Conservation (phyloP, 1,140 invertebrate genomes). For the Protaetia brevitarsis region DNA sequence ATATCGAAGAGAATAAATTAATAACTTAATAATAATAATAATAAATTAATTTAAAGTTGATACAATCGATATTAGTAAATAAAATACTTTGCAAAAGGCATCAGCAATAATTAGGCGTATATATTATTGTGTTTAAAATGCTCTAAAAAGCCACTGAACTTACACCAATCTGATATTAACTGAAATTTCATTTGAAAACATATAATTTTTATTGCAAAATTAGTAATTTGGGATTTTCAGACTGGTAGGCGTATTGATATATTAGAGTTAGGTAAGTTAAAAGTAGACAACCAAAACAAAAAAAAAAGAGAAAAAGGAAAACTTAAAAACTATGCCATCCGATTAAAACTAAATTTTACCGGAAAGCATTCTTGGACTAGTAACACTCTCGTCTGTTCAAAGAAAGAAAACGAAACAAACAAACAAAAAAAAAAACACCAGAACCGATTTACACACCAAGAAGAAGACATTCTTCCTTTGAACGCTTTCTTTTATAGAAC, state of each 20-base stretch:
- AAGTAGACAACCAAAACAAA: neutral
- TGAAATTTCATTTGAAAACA: too few relatives aligned
- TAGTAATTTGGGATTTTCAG: neutral
- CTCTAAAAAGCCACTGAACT: too few relatives aligned
- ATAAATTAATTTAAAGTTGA: neutral
- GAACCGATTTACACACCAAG: too few relatives aligned
- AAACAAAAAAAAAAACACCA: too few relatives aligned
- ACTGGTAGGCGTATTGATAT: neutral
- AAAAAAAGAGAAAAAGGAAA: slow-evolving; percentile 29
- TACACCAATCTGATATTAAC: too few relatives aligned
- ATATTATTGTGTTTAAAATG: too few relatives aligned
- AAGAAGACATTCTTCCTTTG: neutral
- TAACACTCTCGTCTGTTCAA: slow-evolving; percentile 41
- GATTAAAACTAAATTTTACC: slow-evolving; percentile 18
- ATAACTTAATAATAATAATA: slow-evolving; percentile 23
- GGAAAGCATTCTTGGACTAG: slow-evolving; percentile 36
- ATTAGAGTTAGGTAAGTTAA: neutral
- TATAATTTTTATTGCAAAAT: too few relatives aligned
- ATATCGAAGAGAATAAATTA: slow-evolving; percentile 33
- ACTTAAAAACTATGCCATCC: slow-evolving; percentile 35
- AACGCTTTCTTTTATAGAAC: neutral
- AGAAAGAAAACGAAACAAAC: too few relatives aligned
- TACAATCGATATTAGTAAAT: neutral
- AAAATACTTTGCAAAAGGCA: neutral
- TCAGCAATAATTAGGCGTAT: too few relatives aligned